Percentiles rank a stretch among this genome's conserved stretches.
phyloP scores from a whole-genome alignment of 2,113 vertebrate species.

The Datnioides undecimradiatus region DNA sequence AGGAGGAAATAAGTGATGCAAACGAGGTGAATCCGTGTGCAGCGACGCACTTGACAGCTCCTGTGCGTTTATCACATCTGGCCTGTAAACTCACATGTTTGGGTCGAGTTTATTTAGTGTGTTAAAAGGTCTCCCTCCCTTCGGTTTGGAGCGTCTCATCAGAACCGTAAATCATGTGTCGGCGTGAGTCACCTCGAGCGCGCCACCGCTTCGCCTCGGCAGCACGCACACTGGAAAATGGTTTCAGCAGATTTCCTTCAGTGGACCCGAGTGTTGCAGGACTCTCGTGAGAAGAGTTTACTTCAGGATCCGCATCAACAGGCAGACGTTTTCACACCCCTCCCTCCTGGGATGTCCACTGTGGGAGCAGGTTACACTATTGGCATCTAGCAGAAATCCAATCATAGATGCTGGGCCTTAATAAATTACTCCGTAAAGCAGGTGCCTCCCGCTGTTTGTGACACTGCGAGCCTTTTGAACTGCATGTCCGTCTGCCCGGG shows the following conservation, averaged over 20 bases:
- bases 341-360: conserved; percentile 60
- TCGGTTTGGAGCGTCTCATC: background rate
- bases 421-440: conserved; percentile 78
- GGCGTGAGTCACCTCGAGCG: background rate
- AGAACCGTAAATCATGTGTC: background rate
- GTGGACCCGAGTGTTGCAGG: conserved; percentile 1
- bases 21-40: background rate
- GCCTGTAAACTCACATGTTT: conserved; percentile 35
- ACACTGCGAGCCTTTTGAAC: background rate
- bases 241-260: background rate
- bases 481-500: background rate
- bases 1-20: background rate
- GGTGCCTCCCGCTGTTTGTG: conserved; percentile 64
- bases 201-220: background rate
- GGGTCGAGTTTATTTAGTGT: background rate
- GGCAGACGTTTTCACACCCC: conserved; percentile 49
- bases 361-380: conserved; percentile 73
- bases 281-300: conserved; percentile 39
- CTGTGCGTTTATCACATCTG: conserved; percentile 68
- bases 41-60: conserved; percentile 10
- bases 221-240: background rate
- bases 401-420: conserved; percentile 58
- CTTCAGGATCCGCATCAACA: conserved; percentile 39
- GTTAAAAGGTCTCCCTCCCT: background rate
- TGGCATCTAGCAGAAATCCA: conserved; percentile 79